A percentile compares a stretch with the other conserved stretches of the same genome.
Conservation (phyloP, 2,888 invertebrate species). For the Rhagium mordax region DNA sequence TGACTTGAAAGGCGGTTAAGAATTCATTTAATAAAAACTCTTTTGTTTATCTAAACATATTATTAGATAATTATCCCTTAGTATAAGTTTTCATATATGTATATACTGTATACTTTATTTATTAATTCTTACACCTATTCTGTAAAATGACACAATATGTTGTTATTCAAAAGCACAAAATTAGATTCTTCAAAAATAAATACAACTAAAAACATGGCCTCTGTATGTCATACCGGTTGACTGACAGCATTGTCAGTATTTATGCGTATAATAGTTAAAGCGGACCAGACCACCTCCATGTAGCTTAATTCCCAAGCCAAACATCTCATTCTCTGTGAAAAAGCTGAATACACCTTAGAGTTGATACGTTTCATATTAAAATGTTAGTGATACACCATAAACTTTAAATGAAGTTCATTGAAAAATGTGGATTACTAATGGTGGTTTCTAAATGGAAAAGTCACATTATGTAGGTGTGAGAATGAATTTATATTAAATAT, state of each 20-base stretch:
- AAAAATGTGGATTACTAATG: conserved; percentile 9
- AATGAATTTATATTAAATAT: conserved; percentile 32
- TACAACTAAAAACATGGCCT: conserved; percentile 32
- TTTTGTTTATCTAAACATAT: too few relatives aligned
- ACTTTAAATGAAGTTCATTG: conserved; percentile 11
- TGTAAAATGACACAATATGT: conserved; percentile 4
- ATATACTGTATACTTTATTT: too few relatives aligned
- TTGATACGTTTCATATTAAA: conserved; percentile 31
- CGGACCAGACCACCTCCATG: conserved; percentile 39
- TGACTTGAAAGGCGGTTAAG: too few relatives aligned
- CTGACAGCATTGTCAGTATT: conserved; percentile 40
- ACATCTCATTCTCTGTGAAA: conserved; percentile 43
- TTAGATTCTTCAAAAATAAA: conserved; percentile 33
- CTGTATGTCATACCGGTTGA: conserved; percentile 34
- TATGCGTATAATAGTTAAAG: conserved; percentile 18
- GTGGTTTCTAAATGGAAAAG: not conserved
- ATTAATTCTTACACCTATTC: too few relatives aligned
- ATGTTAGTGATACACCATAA: conserved; percentile 24
- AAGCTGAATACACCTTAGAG: conserved; percentile 29
- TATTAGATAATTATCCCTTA: too few relatives aligned
- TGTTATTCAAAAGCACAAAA: conserved; percentile 32
- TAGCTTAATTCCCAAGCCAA: conserved; percentile 40
- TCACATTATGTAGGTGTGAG: conserved; percentile 32
- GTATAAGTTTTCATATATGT: too few relatives aligned
- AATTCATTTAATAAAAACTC: too few relatives aligned